Base-by-base conservation (phyloP, 2,888 invertebrate species). In the Cotesia congregata region DNA sequence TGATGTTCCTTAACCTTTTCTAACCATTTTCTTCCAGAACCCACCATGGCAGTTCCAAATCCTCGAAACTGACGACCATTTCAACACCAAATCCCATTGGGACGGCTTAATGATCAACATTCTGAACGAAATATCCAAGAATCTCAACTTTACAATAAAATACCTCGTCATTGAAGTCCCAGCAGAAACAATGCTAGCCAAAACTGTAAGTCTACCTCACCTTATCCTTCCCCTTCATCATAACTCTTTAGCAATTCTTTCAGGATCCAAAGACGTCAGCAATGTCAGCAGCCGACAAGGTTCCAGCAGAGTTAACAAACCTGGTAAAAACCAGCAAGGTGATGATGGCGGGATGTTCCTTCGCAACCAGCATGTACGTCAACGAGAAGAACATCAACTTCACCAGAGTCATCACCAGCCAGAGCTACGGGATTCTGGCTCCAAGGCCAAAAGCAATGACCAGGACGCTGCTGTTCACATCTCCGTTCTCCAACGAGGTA, bases 1-100 rank as follows among this genome's bases (percentile, higher is more conserved):
- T 17, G 17, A 17, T 17, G 17, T 17, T 17, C 17, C 17, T 17
- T 17, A 1, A 17, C 17, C 17, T 17, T 39, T 39, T 15, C 1
- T 1, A 12, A 75, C 64, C 61, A 88, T 39, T 15, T 75, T 59
- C 62, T 89, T 91, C 81, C 86, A 97, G 97, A 95, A 95, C 90
- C 96, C 97, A 0, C 97, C 97, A 0, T 97, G 97, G 96, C 95
- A 96, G 85, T 78, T 77, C 60, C 94, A 95, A 59, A 86, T 96
- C 1, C 91, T 91, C 70, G 88, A 90, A 0, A 93, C 94, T 82
- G 91, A 91, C 72, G 91, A 92, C 1, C 94, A 93, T 0, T 17
- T 39, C 0, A n/a, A 3, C 5, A 38, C 5, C 5, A 69, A 76
- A 30, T 30, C 17, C 1, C 90, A 91, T 73, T 94, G 93, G 83